Evolutionary conservation across 1,140 invertebrate species (phyloP), one percentile per base, ranked within the genome.

Genomic region (Rhysida immarginata): DNA sequence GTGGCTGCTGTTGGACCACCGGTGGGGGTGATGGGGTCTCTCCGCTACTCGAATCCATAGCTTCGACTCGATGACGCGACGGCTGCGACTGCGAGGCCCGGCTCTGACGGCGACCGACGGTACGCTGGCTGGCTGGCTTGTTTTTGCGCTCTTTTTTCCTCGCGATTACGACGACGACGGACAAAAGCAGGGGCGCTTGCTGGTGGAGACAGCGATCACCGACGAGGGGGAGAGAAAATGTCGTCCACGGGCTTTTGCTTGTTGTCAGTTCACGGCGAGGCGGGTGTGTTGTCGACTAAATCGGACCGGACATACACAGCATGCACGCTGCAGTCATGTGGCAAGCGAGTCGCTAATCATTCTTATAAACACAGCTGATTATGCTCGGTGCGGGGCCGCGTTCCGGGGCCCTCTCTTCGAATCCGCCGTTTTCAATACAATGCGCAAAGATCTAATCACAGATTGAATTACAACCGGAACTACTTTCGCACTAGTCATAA

Each of bases 21-120:
- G 64, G 75, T 74, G 59, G 70, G 60, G 59, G 78, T 57, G 66
- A 58, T 62, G 61, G 69, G 63, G 63, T 72, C 70, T 64, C 74
- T 66, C 63, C 70, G 66, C 61, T 73, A 65, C n/a, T 70, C 61
- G 18, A 72, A 65, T 67, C 67, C 64, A 67, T 68, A n/a, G n/a
- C n/a, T n/a, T n/a, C n/a, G n/a, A n/a, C n/a, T n/a, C n/a, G n/a
- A n/a, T n/a, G n/a, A n/a, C n/a, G n/a, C n/a, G n/a, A n/a, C n/a
- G n/a, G n/a, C n/a, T n/a, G n/a, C n/a, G n/a, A n/a, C n/a, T n/a
- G n/a, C n/a, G 14, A 60, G 13, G 65, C 62, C 35, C n/a, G 35
- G 11, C n/a, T 11, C 11, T n/a, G n/a, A n/a, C 35, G 35, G 35
- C 35, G 35, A 41, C 35, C 35, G 35, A 41, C n/a, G n/a, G n/a